phyloP scores from a whole-genome alignment of 2,888 invertebrate species.

The Drosophila dives region DNA sequence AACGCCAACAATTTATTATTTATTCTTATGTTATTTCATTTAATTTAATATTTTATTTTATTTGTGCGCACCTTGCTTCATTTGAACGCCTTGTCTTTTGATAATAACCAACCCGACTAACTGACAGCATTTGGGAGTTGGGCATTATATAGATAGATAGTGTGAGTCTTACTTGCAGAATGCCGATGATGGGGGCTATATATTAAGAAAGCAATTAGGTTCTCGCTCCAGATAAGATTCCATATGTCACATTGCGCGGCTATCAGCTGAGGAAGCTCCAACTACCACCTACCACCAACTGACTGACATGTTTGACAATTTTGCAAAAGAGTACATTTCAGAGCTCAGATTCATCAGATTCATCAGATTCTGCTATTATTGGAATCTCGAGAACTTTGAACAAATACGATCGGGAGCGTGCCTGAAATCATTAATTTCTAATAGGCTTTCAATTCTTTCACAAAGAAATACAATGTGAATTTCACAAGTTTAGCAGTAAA shows the following conservation, averaged over 20 bases:
- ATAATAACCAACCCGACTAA: slow-evolving; percentile 39
- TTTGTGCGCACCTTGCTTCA: slow-evolving; percentile 52
- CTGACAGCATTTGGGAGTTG: slow-evolving; percentile 17
- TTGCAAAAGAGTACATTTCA: slow-evolving; percentile 3
- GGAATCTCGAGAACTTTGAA: not conserved
- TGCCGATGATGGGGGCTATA: slow-evolving; percentile 30
- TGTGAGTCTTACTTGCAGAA: not conserved
- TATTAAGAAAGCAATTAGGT: slow-evolving; percentile 57
- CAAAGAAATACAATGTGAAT: not conserved
- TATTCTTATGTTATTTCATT: not conserved
- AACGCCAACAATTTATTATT: not conserved
- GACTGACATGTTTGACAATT: slow-evolving; percentile 2
- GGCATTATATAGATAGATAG: slow-evolving; percentile 48
- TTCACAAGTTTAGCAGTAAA: too few relatives aligned
- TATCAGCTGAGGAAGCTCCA: slow-evolving; percentile 27
- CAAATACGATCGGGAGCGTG: not conserved
- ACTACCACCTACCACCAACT: not conserved
- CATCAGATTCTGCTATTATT: slow-evolving; percentile 4
- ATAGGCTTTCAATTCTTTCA: too few relatives aligned
- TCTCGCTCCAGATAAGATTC: slow-evolving; percentile 59
- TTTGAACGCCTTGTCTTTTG: slow-evolving; percentile 14
- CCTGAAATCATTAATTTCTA: not conserved
- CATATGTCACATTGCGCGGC: slow-evolving; percentile 39
- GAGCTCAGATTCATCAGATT: not conserved
- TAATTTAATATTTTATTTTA: not conserved